Evolutionary conservation across 2,797 vertebrate genomes (phyloP).

Genomic region (Phoxinus dragarum): DNA sequence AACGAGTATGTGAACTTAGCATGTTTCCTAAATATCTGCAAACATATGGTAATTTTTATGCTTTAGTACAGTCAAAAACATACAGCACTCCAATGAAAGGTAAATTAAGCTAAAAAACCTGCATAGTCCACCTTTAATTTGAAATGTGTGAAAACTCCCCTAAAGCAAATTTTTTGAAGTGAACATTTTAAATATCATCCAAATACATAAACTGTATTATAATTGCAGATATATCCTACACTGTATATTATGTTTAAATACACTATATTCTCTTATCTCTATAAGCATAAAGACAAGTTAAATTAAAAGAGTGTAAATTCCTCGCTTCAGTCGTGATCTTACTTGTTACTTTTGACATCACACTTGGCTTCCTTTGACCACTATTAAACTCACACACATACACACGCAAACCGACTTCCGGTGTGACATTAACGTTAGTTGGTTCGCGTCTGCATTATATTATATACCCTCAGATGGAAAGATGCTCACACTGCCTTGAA

Average conservation of each 20-base stretch:
- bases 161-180: background rate
- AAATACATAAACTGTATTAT: background rate
- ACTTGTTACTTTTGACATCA: background rate
- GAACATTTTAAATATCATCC: background rate
- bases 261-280: too few relatives aligned
- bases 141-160: background rate
- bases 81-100: too few relatives aligned
- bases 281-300: background rate
- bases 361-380: background rate
- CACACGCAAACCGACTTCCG: slow-evolving; percentile 60
- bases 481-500: fast-evolving
- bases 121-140: too few relatives aligned
- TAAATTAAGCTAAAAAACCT: too few relatives aligned
- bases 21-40: too few relatives aligned
- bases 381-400: background rate
- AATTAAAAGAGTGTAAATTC: background rate
- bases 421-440: slow-evolving; percentile 50
- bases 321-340: background rate
- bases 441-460: too few relatives aligned
- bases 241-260: too few relatives aligned
- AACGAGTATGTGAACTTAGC: too few relatives aligned
- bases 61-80: too few relatives aligned
- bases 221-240: too few relatives aligned
- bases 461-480: background rate
- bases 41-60: too few relatives aligned